Conservation (phyloP, 1,140 invertebrate genomes). For the Saccostrea glomerata region DNA sequence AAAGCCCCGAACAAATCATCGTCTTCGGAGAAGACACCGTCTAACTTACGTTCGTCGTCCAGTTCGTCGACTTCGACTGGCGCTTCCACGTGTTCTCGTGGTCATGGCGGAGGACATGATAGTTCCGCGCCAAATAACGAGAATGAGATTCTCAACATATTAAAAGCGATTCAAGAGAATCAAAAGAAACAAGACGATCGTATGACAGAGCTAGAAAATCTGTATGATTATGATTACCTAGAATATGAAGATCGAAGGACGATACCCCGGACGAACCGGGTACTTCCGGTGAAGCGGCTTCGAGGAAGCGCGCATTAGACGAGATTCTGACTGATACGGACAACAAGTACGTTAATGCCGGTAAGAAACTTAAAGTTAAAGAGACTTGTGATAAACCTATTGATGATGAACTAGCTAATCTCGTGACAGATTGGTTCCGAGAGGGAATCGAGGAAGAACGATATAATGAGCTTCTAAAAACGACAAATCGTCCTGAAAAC, state of each 20-base stretch:
- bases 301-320: no score
- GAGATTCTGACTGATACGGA: neutral
- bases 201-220: neutral
- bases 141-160: neutral
- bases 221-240: neutral
- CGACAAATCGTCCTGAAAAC: no score
- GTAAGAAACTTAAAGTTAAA: neutral
- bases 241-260: neutral
- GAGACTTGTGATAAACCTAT: slow-evolving; percentile 41
- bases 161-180: neutral
- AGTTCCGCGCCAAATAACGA: no score
- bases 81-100: neutral
- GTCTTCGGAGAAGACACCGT: no score
- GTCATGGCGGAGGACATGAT: neutral
- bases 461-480: no score
- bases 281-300: neutral
- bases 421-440: slow-evolving; percentile 43
- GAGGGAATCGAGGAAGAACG: slow-evolving; percentile 53
- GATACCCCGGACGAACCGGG: neutral
- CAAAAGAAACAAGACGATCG: slow-evolving; percentile 1
- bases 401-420: slow-evolving; percentile 36
- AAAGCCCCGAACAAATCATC: no score
- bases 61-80: neutral
- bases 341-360: slow-evolving; percentile 20
- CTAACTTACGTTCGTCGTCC: no score